Evolutionary conservation across 2,888 invertebrate genomes (phyloP).

Genomic region (Cataglyphis livida): DNA sequence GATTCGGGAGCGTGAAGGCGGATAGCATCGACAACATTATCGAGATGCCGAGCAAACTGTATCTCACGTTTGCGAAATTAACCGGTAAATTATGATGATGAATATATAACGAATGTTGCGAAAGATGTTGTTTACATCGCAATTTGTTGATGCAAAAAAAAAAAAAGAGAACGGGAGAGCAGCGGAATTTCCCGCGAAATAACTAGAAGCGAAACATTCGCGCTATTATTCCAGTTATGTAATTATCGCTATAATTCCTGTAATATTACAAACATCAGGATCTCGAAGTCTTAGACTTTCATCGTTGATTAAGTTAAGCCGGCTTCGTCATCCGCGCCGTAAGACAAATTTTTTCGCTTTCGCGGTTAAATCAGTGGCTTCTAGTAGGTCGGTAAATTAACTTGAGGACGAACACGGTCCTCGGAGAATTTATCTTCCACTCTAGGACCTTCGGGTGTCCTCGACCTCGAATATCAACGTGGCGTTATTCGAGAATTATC

Average conservation of each 20-base stretch:
- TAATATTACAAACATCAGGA: neutral
- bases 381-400: constrained; percentile 45
- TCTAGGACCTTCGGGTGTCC: constrained; percentile 30
- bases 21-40: constrained; percentile 31
- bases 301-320: constrained; percentile 58
- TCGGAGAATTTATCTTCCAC: constrained; percentile 46
- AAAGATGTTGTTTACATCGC: constrained; percentile 28
- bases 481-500: constrained; percentile 46
- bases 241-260: constrained; percentile 54
- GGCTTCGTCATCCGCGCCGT: constrained; percentile 8
- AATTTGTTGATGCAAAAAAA: constrained; percentile 4
- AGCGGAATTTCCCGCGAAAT: constrained; percentile 46
- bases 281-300: constrained; percentile 5
- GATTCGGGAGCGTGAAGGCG: constrained; percentile 13
- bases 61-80: constrained; percentile 36
- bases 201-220: constrained; percentile 53
- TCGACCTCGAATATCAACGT: constrained; percentile 50
- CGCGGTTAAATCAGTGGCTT: constrained; percentile 40
- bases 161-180: neutral
- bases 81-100: constrained; percentile 2
- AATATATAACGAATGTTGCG: constrained; percentile 17
- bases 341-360: constrained; percentile 35
- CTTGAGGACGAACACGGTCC: constrained; percentile 38
- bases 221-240: constrained; percentile 67
- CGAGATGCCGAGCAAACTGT: constrained; percentile 26